These are phyloP conservation scores for Eciton burchellii DNA, from an alignment of 1,140 invertebrate species.

Conservation along the genomic window DNA sequence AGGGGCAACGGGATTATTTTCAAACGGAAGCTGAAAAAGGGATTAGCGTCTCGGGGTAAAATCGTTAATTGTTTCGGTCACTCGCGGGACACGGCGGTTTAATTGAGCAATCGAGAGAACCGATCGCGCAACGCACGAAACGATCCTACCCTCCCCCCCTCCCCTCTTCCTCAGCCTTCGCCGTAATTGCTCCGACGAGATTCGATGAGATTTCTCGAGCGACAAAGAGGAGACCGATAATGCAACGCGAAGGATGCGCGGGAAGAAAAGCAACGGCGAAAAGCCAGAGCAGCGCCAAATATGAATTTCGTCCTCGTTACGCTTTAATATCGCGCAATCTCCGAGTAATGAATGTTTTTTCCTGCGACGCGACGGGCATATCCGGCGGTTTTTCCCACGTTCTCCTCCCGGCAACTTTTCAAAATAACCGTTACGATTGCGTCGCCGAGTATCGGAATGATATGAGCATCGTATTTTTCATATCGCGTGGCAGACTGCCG, in stretches of 20 bases:
- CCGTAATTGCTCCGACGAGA: slow-evolving; percentile 39
- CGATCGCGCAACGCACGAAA: slow-evolving; percentile 35
- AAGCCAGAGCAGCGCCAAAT: slow-evolving; percentile 61
- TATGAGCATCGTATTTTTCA: slow-evolving; percentile 68
- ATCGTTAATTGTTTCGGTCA: slow-evolving; percentile 38
- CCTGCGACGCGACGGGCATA: not conserved
- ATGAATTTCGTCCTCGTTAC: slow-evolving; percentile 60
- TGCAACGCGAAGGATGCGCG: slow-evolving; percentile 51
- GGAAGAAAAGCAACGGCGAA: slow-evolving; percentile 34
- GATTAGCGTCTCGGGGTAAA: slow-evolving; percentile 44
- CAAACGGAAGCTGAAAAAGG: slow-evolving; percentile 34
- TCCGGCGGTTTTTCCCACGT: slow-evolving; percentile 53
- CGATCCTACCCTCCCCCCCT: too few species aligned
- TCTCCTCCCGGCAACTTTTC: slow-evolving; percentile 64
- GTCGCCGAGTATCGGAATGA: slow-evolving; percentile 66
- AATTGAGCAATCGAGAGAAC: slow-evolving; percentile 49
- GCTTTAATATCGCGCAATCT: slow-evolving; percentile 64
- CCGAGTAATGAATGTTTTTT: slow-evolving; percentile 71
- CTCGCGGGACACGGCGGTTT: slow-evolving; percentile 8
- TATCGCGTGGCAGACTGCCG: slow-evolving; percentile 56
- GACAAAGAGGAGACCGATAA: slow-evolving; percentile 38
- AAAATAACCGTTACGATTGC: slow-evolving; percentile 66
- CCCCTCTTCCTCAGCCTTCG: too few species aligned
- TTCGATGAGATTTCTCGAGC: slow-evolving; percentile 48
- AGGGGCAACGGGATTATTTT: slow-evolving; percentile 43